Base-by-base conservation (phyloP, 2,113 vertebrate species). In the Euleptes europaea region DNA sequence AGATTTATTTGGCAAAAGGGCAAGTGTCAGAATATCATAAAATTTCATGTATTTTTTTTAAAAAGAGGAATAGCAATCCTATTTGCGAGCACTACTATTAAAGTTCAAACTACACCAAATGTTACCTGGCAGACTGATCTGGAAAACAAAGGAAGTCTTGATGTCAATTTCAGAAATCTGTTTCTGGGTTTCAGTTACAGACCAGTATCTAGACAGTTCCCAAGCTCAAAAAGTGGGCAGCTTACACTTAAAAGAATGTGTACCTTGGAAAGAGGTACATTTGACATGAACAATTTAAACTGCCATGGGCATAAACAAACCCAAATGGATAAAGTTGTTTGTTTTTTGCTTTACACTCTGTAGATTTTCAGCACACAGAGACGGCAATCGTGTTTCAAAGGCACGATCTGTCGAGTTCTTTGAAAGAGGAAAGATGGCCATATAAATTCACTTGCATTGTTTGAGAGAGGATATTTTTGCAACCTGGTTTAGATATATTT, bases 211-310 rank as follows among this genome's bases (percentile, higher is more conserved):
- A 88, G 79, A 80, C 38, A 73, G 63, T 83, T 88, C 67, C 69
- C 60, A 74, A 54, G 13, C 83, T 40, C 65, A 81, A 54, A 86
- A 28, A 70, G 76, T 23, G 49, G 49, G 47, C 8, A 82, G 80
- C 80, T 93, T 49, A 83, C n/a, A 87, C 78, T 91, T 86, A 74
- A 87, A 86, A 84, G 86, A 88, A 47, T 84, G 71, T 1, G 84
- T 83, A 84, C 79, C 90, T 93, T 89, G 82, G 90, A 82, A 94
- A 91, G n/a, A 91, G 90, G 84, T 88, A 91, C 21, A 26, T 90
- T 92, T 91, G 89, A 93, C 80, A 93, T 85, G 86, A 94, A 83
- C 75, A 65, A 90, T 91, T 91, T 88, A 90, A 94, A 94, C 83
- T 0, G 84, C 94, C 88, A 92, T 13, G 21, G 94, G 89, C 91